Conservation (phyloP, 2,113 vertebrate genomes). For the Oreochromis tanganicae region DNA sequence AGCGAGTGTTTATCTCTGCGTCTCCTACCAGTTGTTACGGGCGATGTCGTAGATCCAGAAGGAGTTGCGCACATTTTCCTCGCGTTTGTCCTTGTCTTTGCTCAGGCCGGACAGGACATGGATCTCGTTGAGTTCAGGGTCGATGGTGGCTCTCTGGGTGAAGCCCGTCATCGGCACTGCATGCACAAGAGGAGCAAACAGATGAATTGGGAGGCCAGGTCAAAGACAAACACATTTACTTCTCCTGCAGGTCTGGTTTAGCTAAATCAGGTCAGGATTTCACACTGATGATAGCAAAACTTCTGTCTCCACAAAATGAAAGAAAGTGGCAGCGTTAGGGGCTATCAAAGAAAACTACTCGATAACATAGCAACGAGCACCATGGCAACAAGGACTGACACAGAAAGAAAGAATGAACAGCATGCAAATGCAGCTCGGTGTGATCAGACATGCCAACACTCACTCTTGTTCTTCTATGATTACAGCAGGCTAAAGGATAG, state of each 20-base stretch:
- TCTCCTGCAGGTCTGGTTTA: not conserved
- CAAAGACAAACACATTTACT: not conserved
- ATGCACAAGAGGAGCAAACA: not conserved
- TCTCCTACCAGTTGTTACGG: slow-evolving; percentile 90
- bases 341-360: not conserved
- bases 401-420: not conserved
- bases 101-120: slow-evolving; percentile 97
- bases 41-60: slow-evolving; percentile 99
- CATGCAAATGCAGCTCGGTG: not conserved
- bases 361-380: not conserved
- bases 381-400: slow-evolving; percentile 19
- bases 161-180: slow-evolving; percentile 98
- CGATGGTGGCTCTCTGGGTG: slow-evolving; percentile 97
- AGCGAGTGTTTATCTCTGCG: not conserved
- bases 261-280: not conserved
- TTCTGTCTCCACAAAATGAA: not conserved
- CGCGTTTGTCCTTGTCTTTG: slow-evolving; percentile 97
- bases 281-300: not conserved
- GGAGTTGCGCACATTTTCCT: slow-evolving; percentile 98
- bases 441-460: not conserved
- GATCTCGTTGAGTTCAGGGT: slow-evolving; percentile 97
- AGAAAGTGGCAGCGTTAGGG: not conserved
- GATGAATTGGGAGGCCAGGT: not conserved
- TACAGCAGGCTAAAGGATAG: not conserved
- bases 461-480: not conserved